Evolutionary conservation across 2,888 invertebrate genomes (phyloP).

Genomic region (Brachypterus glaber): DNA sequence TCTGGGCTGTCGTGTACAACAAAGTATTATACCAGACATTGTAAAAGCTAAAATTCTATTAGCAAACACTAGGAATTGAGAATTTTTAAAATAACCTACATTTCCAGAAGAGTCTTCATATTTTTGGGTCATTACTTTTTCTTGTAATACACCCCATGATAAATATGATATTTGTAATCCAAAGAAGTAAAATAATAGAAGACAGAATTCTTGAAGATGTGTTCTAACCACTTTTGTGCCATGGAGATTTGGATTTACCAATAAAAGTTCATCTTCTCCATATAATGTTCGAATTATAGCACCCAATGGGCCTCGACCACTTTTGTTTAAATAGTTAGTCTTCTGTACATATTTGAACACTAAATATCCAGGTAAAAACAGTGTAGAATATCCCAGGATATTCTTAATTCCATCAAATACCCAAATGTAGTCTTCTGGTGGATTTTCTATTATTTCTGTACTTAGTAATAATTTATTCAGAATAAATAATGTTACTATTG

Average conservation of each 20-base stretch:
- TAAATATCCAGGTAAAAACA: conserved; percentile 76
- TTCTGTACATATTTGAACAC: conserved; percentile 72
- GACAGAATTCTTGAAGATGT: conserved; percentile 48
- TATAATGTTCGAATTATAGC: conserved; percentile 46
- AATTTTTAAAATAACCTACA: conserved; percentile 72
- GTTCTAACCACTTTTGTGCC: conserved; percentile 34
- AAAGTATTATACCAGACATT: conserved; percentile 57
- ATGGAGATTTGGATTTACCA: conserved; percentile 22
- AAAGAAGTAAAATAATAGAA: conserved; percentile 68
- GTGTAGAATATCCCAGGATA: conserved; percentile 78
- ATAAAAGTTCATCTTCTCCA: conserved; percentile 42
- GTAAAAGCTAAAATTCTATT: conserved; percentile 83
- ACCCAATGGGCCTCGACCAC: conserved; percentile 44
- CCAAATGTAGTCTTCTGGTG: conserved; percentile 57
- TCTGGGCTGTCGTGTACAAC: conserved; percentile 50
- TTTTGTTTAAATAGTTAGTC: conserved; percentile 70
- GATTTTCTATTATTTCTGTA: conserved; percentile 38
- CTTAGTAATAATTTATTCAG: conserved; percentile 32
- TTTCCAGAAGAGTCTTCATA: conserved; percentile 58
- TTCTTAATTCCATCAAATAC: conserved; percentile 67
- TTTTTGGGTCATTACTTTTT: conserved; percentile 90
- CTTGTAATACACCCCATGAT: conserved; percentile 94
- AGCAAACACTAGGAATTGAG: conserved; percentile 93
- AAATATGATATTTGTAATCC: conserved; percentile 87
- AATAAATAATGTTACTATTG: conserved; percentile 22